phyloP scores from a whole-genome alignment of 2,888 invertebrate species.

The Agrochola litura region DNA sequence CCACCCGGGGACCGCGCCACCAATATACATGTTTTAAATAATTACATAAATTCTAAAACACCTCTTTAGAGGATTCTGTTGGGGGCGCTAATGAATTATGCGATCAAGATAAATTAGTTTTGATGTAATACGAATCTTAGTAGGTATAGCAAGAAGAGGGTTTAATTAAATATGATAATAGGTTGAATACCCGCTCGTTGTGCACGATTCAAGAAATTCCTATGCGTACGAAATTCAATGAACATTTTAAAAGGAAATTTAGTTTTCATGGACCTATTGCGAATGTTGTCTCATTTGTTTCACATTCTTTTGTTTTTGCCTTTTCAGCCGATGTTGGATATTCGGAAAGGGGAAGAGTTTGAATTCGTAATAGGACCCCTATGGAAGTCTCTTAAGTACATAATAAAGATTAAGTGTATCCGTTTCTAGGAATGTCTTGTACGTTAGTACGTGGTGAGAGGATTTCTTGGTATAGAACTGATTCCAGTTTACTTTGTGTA shows the following conservation, averaged over 20 bases:
- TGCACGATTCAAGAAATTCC: constrained; percentile 56
- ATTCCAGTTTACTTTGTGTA: neutral
- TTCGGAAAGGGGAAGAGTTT: constrained; percentile 27
- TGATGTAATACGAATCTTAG: constrained; percentile 63
- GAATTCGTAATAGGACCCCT: constrained; percentile 37
- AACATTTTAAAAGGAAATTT: constrained; percentile 50
- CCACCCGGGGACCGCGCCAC: constrained; percentile 10
- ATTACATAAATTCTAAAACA: constrained; percentile 62
- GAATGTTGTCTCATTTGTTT: constrained; percentile 52
- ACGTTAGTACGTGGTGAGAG: neutral
- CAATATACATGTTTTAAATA: constrained; percentile 59
- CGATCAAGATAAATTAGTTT: constrained; percentile 64
- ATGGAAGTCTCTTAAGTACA: constrained; percentile 37
- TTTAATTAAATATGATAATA: constrained; percentile 66
- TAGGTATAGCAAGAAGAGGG: constrained; percentile 39
- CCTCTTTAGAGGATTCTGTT: constrained; percentile 51
- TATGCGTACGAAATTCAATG: constrained; percentile 58
- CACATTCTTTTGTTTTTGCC: constrained; percentile 56
- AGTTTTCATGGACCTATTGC: constrained; percentile 47
- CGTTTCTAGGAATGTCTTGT: constrained; percentile 31
- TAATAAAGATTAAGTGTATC: constrained; percentile 46
- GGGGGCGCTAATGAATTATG: constrained; percentile 59
- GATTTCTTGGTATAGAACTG: constrained; percentile 7
- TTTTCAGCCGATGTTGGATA: constrained; percentile 29
- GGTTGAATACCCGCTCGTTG: constrained; percentile 37